Base-by-base conservation (phyloP, 1,140 invertebrate species). In the Drosophila subpulchrella region DNA sequence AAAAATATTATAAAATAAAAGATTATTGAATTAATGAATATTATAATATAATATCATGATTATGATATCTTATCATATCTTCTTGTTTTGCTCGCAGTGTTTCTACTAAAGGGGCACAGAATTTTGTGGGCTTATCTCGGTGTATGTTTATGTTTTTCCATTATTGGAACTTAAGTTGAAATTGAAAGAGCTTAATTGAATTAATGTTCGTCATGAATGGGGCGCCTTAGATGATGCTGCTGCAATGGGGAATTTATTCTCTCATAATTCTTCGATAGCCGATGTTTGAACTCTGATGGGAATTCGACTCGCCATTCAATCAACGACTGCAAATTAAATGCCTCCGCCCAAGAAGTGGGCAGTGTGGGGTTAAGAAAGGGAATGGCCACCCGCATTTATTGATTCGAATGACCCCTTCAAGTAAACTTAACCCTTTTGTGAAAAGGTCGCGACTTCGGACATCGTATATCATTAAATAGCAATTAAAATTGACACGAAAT, bases 401-500 rank as follows among this genome's bases (percentile, higher is more conserved):
- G 78, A 79, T 81, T 65, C 62, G 24, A n/a, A 48, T n/a, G 24
- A 39, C 20, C 47, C 65, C 20, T 41, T 38, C 27, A 53, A 63
- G 57, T 46, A 27, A 63, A 86, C 59, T 81, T 75, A 81, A 85
- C 81, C 78, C 78, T 76, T 54, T 39, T 41, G 53, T 41, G 41
- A 44, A 78, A 24, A 68, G 80, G 81, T 66, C 51, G 63, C 57
- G 50, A 61, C 74, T 53, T 67, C 58, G 62, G 54, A 44, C 70
- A 78, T 71, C 82, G 65, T 81, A 81, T 85, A 79, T 88, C 83
- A 82, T 82, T 86, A 88, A 82, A 86, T 68, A 73, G 78, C 83
- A 88, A 86, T 86, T 86, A 82, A 78, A 88, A 82, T 79, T 86
- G 71, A 86, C 83, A 82, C 70, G 79, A 63, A 68, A 88, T 86